Evolutionary conservation across 1,140 invertebrate genomes (phyloP).

Genomic region (Drosophila lacteicornis): DNA sequence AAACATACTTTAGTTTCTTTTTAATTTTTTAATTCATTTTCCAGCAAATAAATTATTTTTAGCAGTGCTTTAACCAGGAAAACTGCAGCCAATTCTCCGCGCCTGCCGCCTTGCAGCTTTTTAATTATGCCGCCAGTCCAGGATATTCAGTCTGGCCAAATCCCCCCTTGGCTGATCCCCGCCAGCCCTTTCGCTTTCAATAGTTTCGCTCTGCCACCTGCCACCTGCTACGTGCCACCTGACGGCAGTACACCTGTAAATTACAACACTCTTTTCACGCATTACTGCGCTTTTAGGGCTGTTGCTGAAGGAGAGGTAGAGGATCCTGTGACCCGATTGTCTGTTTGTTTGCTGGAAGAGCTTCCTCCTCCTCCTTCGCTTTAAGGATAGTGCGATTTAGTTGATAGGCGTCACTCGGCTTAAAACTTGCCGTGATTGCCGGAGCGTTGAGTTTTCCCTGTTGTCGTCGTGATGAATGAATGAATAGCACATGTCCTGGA

Average conservation of each 20-base stretch:
- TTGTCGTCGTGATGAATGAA: conserved; percentile 57
- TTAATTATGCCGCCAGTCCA: conserved; percentile 66
- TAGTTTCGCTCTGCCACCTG: conserved; percentile 53
- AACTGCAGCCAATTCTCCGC: conserved; percentile 54
- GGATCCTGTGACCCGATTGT: conserved; percentile 39
- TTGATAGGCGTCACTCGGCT: conserved; percentile 64
- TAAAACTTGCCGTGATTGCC: conserved; percentile 37
- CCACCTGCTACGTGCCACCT: conserved; percentile 3
- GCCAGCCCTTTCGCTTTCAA: conserved; percentile 22
- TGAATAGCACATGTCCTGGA: conserved; percentile 19
- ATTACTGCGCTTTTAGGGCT: conserved; percentile 72
- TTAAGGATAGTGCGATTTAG: conserved; percentile 66
- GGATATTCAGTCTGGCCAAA: conserved; percentile 31
- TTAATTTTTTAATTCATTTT: not conserved
- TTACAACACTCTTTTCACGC: conserved; percentile 79
- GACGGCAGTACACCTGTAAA: conserved; percentile 59
- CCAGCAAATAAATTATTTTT: not conserved
- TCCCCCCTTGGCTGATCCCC: conserved; percentile 1
- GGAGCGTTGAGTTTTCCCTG: conserved; percentile 28
- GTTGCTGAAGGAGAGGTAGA: conserved; percentile 11
- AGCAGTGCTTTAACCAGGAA: conserved; percentile 2
- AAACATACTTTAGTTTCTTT: too few relatives aligned
- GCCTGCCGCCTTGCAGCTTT: conserved; percentile 44
- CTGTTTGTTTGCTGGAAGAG: conserved; percentile 44
- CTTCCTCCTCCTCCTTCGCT: conserved; percentile 6